phyloP scores from a whole-genome alignment of 2,888 invertebrate genomes.

The Cybosia mesomella region DNA sequence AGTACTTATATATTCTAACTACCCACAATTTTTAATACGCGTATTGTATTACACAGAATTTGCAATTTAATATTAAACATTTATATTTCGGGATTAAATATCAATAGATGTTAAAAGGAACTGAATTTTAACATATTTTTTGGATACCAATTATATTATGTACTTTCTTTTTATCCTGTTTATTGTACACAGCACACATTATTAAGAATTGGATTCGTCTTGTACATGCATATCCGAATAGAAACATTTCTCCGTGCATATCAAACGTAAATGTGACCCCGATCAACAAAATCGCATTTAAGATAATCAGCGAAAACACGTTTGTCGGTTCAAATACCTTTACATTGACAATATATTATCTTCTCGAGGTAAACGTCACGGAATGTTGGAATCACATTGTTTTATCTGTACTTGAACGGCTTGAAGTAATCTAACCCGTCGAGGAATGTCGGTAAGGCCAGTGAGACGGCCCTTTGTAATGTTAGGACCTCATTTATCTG shows the following conservation, averaged over 20 bases:
- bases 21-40: not conserved
- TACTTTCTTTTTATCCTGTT: no score
- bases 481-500: slow-evolving; percentile 72
- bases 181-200: no score
- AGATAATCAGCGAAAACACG: slow-evolving; percentile 31
- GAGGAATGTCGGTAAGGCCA: slow-evolving; percentile 71
- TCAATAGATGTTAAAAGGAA: no score
- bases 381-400: slow-evolving; percentile 58
- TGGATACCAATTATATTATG: no score
- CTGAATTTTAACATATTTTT: no score
- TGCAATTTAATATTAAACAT: no score
- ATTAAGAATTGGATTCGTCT: no score
- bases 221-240: not conserved
- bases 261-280: not conserved
- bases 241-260: not conserved
- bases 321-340: slow-evolving; percentile 36
- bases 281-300: slow-evolving; percentile 16
- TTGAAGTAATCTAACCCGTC: slow-evolving; percentile 66
- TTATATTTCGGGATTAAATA: no score
- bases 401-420: slow-evolving; percentile 60
- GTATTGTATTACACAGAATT: not conserved
- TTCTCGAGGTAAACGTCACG: slow-evolving; percentile 52
- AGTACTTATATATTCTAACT: no score
- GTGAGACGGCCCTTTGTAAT: slow-evolving; percentile 61
- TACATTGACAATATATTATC: slow-evolving; percentile 48